A percentile compares a stretch with the other conserved stretches of the same genome.
These are phyloP conservation scores for Entomyzon cyanotis DNA, from an alignment of 2,113 vertebrate genomes.

Conservation along the genomic window DNA sequence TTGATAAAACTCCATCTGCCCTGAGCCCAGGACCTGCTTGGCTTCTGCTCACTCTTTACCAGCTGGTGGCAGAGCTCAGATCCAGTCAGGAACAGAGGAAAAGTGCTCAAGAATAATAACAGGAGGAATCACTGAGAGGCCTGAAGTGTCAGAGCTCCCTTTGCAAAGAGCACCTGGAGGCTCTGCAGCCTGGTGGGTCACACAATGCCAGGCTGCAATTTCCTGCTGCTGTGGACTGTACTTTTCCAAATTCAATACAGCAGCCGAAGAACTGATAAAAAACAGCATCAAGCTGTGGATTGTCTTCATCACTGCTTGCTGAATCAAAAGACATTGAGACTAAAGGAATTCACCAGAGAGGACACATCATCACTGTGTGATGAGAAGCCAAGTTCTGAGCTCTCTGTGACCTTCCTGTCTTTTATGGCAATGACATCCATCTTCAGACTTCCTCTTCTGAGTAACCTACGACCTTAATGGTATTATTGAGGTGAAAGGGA, in stretches of 20 bases:
- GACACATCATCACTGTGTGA: not conserved
- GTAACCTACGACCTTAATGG: not conserved
- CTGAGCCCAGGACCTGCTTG: not conserved
- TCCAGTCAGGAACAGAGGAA: not conserved
- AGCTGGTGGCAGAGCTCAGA: not conserved
- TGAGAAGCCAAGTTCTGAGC: not conserved
- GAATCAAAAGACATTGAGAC: not conserved
- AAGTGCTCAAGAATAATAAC: not conserved
- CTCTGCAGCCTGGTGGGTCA: not conserved
- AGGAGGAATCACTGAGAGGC: not conserved
- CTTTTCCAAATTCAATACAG: not conserved
- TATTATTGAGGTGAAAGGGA: not conserved
- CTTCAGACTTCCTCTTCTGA: not conserved
- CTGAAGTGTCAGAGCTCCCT: not conserved
- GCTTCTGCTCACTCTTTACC: not conserved
- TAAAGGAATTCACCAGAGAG: not conserved
- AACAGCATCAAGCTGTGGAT: not conserved
- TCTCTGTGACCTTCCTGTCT: not conserved
- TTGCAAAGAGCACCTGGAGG: not conserved
- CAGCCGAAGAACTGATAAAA: not conserved
- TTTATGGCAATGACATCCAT: not conserved
- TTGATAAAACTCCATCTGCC: not conserved
- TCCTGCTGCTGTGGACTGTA: not conserved
- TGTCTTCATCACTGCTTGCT: not conserved
- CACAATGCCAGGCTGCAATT: not conserved